Evolutionary conservation across 2,888 invertebrate species (phyloP), one percentile per base, ranked within the genome.

Genomic region (Drosophila borborema): DNA sequence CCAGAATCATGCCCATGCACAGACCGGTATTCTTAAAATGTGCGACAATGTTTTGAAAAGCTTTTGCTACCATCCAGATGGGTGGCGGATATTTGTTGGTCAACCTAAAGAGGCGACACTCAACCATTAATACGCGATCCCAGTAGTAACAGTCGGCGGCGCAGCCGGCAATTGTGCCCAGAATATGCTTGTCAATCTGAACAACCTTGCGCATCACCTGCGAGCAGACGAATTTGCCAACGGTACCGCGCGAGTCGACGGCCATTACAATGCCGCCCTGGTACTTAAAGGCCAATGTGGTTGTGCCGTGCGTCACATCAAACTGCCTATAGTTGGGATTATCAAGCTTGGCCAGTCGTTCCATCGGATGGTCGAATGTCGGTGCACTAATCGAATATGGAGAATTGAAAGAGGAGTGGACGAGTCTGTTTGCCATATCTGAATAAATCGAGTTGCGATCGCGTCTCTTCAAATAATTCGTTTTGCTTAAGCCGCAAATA

Each of bases 71-170:
- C 0, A 99, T 98, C 0, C 98, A 98, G 4, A 99, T 98, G 0
- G 99, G 98, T 91, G 99, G 69, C 98, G 94, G 53, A 99, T 94
- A 93, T 99, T 99, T 9, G 9, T 40, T 31, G 28, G 16, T 31
- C 9, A 60, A 18, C 4, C 40, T 10, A 92, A 99, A 98, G 91
- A 99, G 95, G 12, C 99, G 96, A 92, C 99, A 99, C 91, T 99
- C 98, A 91, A 98, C 98, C 0, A 99, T 96, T 10, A 99, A 94
- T 14, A 99, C 97, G 55, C 99, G 94, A 93, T 99, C 98, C 99
- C 99, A 99, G 93, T 98, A 99, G 0, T 97, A 97, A 91, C 99
- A 99, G 94, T 99, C 99, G 0, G 99, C 99, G 2, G 99, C 99
- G 77, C 99, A 99, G 51, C 99, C 99, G 70, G 99, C 99, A 93